Evolutionary conservation across 2,888 invertebrate species (phyloP), one percentile per base, ranked within the genome.

Genomic region (Brachyptera putata): DNA sequence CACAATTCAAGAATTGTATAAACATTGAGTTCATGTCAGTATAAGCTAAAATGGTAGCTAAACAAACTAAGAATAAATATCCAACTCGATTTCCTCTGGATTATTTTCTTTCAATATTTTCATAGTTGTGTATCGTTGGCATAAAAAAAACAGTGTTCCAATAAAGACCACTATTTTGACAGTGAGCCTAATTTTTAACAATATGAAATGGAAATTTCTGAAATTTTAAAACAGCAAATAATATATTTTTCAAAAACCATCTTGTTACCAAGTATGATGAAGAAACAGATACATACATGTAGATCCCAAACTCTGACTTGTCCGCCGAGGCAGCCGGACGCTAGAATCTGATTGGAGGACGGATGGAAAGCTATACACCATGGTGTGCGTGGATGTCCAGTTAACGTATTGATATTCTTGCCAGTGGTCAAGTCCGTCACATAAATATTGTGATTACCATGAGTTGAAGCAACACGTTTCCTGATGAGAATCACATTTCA

Each of bases 311-410:
- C 90, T 66, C 92, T 78, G 56, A 94, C 92, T 81, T 92, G 89
- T 7, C 94, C 94, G 5, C 87, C 91, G 1, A 94, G 80, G 72
- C 93, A 94, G 1, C 93, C 93, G 1, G 91, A 90, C 24, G 91
- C 93, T 48, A 94, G 80, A 55, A 94, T 85, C 69, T 91, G 86
- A 70, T 87, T 86, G 61, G 85, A 87, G 5, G 87, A 84, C 0
- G 92, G 92, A 76, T 93, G 93, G 74, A 92, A 94, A 41, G 90
- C 89, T 56, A 93, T 84, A 70, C 91, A 91, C 94, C 94, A 94
- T 1, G 93, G 93, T 13, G 92, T 93, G 34, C 93, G 79, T 1
- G 91, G 91, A 75, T 94, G 93, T 0, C 92, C 92, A 36, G 83
- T 81, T 57, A 93, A 74, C 37, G 87, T 87, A 67, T 84, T 84